These are phyloP conservation scores for Caenorhabditis afra DNA, from an alignment of 2,888 invertebrate genomes.

Conservation along the genomic window DNA sequence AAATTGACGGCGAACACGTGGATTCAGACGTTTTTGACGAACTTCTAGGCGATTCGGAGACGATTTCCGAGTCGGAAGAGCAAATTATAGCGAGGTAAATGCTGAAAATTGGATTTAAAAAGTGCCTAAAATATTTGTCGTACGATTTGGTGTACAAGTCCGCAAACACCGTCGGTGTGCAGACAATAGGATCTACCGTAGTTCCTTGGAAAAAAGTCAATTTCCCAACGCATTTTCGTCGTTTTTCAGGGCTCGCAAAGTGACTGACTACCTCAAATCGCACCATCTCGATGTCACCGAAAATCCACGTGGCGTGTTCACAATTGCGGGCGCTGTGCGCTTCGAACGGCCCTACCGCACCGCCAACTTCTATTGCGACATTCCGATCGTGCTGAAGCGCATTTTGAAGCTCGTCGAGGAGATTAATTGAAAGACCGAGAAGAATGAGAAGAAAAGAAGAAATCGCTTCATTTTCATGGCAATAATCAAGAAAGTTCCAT, in stretches of 20 bases:
- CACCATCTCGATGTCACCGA: constrained; percentile 49
- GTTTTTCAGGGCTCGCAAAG: constrained; percentile 38
- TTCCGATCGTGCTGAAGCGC: constrained; percentile 63
- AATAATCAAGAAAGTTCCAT: too few species aligned
- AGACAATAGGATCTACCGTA: too few species aligned
- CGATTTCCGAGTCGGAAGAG: too few species aligned
- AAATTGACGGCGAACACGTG: too few species aligned
- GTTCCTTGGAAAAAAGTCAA: background rate
- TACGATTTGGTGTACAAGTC: too few species aligned
- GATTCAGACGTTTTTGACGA: too few species aligned
- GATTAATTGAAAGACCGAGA: constrained; percentile 17
- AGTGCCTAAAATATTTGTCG: too few species aligned
- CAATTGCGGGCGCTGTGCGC: constrained; percentile 36
- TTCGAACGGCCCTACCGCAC: constrained; percentile 57
- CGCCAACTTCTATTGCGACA: constrained; percentile 66
- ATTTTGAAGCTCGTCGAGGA: constrained; percentile 46
- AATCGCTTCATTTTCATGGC: background rate
- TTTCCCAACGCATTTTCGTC: background rate
- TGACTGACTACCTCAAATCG: constrained; percentile 30
- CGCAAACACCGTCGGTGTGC: too few species aligned
- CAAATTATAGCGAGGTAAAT: too few species aligned
- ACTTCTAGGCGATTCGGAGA: too few species aligned
- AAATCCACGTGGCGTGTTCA: constrained; percentile 16
- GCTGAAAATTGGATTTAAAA: too few species aligned
- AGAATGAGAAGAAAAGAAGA: too few species aligned